phyloP scores from a whole-genome alignment of 2,797 vertebrate genomes.

The Erpetoichthys calabaricus region DNA sequence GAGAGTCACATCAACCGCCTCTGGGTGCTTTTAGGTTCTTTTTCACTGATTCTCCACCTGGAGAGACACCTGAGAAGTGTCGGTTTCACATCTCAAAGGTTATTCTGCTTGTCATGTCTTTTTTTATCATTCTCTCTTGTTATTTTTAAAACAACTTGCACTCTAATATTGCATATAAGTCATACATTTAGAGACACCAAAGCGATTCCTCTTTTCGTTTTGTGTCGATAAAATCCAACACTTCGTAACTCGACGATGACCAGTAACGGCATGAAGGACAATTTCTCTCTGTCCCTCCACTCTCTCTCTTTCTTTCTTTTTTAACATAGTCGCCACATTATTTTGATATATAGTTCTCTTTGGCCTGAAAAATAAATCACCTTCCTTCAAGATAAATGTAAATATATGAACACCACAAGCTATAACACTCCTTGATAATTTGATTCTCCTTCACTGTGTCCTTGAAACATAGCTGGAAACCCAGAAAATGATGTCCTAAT shows the following conservation, averaged over 20 bases:
- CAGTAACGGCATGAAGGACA: constrained; percentile 34
- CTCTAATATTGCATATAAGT: constrained; percentile 11
- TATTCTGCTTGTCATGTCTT: constrained; percentile 30
- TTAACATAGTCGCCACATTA: constrained; percentile 10
- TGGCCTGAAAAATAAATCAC: constrained; percentile 18
- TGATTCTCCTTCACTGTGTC: constrained; percentile 36
- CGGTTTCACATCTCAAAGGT: constrained; percentile 26
- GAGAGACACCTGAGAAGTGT: constrained; percentile 28
- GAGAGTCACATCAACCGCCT: constrained; percentile 19
- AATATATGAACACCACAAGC: constrained; percentile 33
- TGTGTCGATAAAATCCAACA: constrained; percentile 4
- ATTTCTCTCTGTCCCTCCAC: constrained; percentile 8
- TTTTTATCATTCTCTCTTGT: constrained; percentile 17
- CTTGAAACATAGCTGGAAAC: constrained; percentile 39
- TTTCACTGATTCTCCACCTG: constrained; percentile 32
- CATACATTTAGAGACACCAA: constrained; percentile 7
- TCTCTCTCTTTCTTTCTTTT: neutral
- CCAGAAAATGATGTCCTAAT: constrained; percentile 7
- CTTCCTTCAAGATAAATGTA: constrained; percentile 38
- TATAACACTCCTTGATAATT: constrained; percentile 33
- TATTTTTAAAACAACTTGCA: constrained; percentile 13
- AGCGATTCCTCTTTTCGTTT: constrained; percentile 8
- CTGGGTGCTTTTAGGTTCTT: constrained; percentile 27
- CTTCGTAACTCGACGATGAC: constrained; percentile 19
- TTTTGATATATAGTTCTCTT: constrained; percentile 12